Evolutionary conservation across 2,888 invertebrate genomes (phyloP).

Genomic region (Scrobipalpa costella): DNA sequence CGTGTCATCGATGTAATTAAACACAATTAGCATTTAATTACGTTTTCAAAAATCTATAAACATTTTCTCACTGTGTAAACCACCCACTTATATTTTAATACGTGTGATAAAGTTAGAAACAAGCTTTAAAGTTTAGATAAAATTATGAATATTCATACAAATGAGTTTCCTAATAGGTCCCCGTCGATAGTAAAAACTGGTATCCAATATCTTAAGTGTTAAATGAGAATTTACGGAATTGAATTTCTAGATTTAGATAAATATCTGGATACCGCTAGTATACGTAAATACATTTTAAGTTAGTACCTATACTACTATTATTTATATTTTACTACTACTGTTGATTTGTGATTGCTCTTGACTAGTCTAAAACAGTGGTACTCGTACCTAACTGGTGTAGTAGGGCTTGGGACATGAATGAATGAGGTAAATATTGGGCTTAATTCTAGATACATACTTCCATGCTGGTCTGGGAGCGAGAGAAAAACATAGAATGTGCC

Average conservation of each 20-base stretch:
- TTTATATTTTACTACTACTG: no score
- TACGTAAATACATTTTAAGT: no score
- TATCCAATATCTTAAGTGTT: background rate
- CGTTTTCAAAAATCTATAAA: conserved; percentile 34
- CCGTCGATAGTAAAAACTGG: conserved; percentile 9
- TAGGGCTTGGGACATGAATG: no score
- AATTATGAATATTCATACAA: conserved; percentile 24
- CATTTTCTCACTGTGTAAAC: conserved; percentile 12
- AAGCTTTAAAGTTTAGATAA: background rate
- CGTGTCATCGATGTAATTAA: conserved; percentile 50
- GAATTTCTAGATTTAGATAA: background rate
- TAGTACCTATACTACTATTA: no score
- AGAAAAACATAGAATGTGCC: no score
- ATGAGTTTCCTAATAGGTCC: conserved; percentile 17
- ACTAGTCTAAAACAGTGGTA: no score
- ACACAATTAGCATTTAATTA: conserved; percentile 54
- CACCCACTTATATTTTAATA: conserved; percentile 17
- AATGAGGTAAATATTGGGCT: no score
- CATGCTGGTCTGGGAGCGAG: no score
- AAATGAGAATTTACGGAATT: background rate
- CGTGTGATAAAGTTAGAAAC: conserved; percentile 21
- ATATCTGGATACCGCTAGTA: no score
- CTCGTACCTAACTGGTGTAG: no score
- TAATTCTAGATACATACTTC: no score
- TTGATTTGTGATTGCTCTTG: no score